Conservation (phyloP, 2,888 invertebrate species). For the Peribatodes rhomboidaria region DNA sequence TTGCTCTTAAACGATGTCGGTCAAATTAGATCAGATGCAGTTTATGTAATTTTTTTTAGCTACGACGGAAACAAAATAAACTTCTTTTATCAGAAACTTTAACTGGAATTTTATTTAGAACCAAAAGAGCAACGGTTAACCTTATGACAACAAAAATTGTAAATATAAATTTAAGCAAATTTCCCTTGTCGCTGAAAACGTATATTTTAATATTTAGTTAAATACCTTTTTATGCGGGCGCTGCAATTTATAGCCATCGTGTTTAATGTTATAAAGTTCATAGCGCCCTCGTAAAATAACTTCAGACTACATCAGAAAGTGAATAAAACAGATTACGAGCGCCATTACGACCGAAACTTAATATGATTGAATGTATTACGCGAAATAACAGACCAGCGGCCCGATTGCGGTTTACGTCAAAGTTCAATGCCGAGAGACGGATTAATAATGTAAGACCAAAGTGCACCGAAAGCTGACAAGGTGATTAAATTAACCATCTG, state of each 20-base stretch:
- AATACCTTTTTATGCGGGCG: conserved; percentile 3
- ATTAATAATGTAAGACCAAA: too few relatives aligned
- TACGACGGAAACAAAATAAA: background rate
- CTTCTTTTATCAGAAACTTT: too few relatives aligned
- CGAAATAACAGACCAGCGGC: background rate
- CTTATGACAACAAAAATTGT: too few relatives aligned
- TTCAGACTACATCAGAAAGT: conserved; percentile 21
- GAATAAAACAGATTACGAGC: conserved; percentile 18
- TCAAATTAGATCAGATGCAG: too few relatives aligned
- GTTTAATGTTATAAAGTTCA: conserved; percentile 9
- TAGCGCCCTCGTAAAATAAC: conserved; percentile 12
- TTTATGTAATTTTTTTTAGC: background rate
- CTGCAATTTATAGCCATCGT: conserved; percentile 4
- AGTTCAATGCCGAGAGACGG: too few relatives aligned
- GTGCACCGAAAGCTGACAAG: too few relatives aligned
- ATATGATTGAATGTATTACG: conserved; percentile 3
- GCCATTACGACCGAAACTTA: background rate
- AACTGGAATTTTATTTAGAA: too few relatives aligned
- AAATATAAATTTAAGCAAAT: too few relatives aligned
- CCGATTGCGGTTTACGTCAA: background rate
- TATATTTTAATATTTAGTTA: conserved; percentile 4
- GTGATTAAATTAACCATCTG: too few relatives aligned
- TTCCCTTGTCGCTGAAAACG: too few relatives aligned
- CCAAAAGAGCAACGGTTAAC: too few relatives aligned
- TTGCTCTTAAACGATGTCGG: too few relatives aligned